These are phyloP conservation scores for Thumatha senex DNA, from an alignment of 2,888 invertebrate species.

Conservation along the genomic window DNA sequence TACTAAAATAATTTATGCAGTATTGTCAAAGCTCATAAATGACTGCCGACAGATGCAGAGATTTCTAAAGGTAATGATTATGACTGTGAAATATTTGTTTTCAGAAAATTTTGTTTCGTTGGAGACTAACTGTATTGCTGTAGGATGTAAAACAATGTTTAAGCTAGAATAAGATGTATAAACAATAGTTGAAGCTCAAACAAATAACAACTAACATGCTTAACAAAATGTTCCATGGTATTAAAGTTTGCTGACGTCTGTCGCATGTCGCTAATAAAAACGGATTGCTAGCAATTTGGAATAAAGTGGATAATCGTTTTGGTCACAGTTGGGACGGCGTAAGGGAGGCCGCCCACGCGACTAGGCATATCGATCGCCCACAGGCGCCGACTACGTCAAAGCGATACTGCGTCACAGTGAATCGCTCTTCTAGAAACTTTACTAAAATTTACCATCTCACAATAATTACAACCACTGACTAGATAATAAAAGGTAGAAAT, in stretches of 20 bases:
- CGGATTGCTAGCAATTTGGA: constrained; percentile 24
- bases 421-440: constrained; percentile 47
- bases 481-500: no score
- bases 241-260: not conserved
- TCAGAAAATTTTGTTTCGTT: not conserved
- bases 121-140: not conserved
- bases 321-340: constrained; percentile 42
- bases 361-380: constrained; percentile 66
- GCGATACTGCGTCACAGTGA: constrained; percentile 66
- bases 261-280: constrained; percentile 26
- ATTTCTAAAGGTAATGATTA: not conserved
- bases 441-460: constrained; percentile 42
- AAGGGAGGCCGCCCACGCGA: constrained; percentile 67
- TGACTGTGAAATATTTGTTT: not conserved
- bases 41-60: not conserved
- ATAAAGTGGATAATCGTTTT: constrained; percentile 50
- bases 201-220: constrained; percentile 1
- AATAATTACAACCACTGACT: constrained; percentile 23
- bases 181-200: not conserved
- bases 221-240: constrained; percentile 2
- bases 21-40: not conserved
- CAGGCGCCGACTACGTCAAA: constrained; percentile 67
- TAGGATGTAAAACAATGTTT: not conserved
- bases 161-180: no score
- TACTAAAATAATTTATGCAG: constrained; percentile 1